Conservation (phyloP, 2,888 invertebrate species). For the Clostera curtula region DNA sequence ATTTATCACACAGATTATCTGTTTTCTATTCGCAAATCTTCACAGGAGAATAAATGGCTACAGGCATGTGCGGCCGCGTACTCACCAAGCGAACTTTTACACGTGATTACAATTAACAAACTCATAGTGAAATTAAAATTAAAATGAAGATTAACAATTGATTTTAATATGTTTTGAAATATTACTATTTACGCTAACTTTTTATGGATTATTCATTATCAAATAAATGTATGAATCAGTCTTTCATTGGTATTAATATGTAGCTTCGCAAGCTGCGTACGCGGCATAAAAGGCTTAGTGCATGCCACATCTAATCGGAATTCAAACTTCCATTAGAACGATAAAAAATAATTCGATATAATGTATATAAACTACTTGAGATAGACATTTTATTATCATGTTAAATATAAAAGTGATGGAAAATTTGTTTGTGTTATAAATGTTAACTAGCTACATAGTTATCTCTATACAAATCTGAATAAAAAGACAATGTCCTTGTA, state of each 20-base stretch:
- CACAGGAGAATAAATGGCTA: too few species aligned
- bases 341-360: conserved; percentile 17
- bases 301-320: conserved; percentile 8
- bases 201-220: too few species aligned
- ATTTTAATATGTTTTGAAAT: too few species aligned
- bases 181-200: too few species aligned
- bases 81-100: too few species aligned
- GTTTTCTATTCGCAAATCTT: conserved; percentile 6
- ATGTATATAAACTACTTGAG: conserved; percentile 14
- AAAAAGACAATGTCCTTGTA: conserved; percentile 35
- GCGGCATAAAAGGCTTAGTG: conserved; percentile 1
- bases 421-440: conserved; percentile 21
- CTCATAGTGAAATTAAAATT: too few species aligned
- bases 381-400: conserved; percentile 14
- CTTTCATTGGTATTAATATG: too few species aligned
- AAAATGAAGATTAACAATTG: too few species aligned
- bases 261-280: too few species aligned
- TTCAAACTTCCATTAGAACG: conserved; percentile 13
- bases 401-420: conserved; percentile 26
- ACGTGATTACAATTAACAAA: too few species aligned
- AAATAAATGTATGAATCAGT: too few species aligned
- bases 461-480: conserved; percentile 34
- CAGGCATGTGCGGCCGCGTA: too few species aligned
- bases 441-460: conserved; percentile 7
- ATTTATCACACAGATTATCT: conserved; percentile 8